Evolutionary conservation across 2,797 vertebrate genomes (phyloP), one percentile per base, ranked within the genome.

Genomic region (Saxicola maurus): DNA sequence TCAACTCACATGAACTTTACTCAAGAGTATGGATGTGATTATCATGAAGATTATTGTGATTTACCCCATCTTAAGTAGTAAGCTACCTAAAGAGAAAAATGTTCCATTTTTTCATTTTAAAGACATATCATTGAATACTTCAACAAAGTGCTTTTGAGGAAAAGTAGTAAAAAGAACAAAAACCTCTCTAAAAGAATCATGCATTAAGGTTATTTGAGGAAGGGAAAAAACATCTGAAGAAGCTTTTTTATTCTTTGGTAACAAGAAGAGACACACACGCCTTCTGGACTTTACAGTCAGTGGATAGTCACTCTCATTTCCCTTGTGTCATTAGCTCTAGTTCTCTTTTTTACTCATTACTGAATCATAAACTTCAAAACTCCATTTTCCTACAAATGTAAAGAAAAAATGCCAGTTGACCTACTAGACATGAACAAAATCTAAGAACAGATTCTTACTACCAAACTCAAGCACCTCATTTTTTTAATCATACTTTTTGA

Each of bases 91-190:
- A 45, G 30, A 27, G 13, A 15, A 57, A 67, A 51, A 35, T 2
- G 1, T 76, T 35, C 17, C 8, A 3, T n/a, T 61, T 84, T 65
- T 59, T 38, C 5, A 1, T 82, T 73, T 71, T 11, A 80, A 86
- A 78, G 42, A 46, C n/a, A 43, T 3, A n/a, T 6, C 3, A 56
- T 17, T 25, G 72, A 68, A 46, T 10, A 79, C 13, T 67, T 55
- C 60, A 82, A n/a, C 17, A 16, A 73, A 79, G 45, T 12, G 21
- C 37, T 75, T 59, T 2, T 51, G 25, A 67, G 40, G 21, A 66
- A 76, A 82, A 64, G 35, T 38, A 60, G 24, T 15, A 68, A 77
- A 52, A 79, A 85, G 17, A 82, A 68, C 27, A 56, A 73, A 92
- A 78, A 35, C 1, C 6, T 53, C 38, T 62, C 56, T 17, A 17